Base-by-base conservation (phyloP, 1,140 invertebrate species). In the Drosophila teissieri region DNA sequence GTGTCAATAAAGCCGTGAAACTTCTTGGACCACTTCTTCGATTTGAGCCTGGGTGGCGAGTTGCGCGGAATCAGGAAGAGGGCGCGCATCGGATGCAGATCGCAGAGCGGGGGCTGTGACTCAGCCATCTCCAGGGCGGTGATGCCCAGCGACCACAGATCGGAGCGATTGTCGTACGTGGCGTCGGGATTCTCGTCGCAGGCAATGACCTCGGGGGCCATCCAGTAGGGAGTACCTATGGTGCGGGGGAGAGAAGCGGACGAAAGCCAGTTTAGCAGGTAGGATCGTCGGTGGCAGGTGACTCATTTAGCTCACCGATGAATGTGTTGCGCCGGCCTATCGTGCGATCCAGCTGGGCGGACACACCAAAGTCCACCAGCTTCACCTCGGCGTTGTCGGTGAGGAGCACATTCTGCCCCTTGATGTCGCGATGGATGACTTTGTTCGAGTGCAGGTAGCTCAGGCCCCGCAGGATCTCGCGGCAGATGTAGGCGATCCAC, bases 381-480 rank as follows among this genome's bases (percentile, higher is more conserved):
- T 99, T 99, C 36, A 99, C 98, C 95, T 99, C 98, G 53, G 98
- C 98, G 94, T 99, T 99, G 92, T 99, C 99, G 72, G 99, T 99
- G 19, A 99, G 94, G 31, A 99, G 94, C 54, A 99, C 99, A 94
- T 99, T 99, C 93, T 99, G 99, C 44, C 99, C 99, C 93, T 99
- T 99, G 81, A 99, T 99, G 93, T 99, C 99, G 92, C 99, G 95
- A 93, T 99, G 99, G 90, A 99, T 99, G 49, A 99, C 98, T 95
- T 99, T 99, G 93, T 99, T 99, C 80, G 96, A 96, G 93, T 99
- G 99, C 76, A 99, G 95, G 94, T 99, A 99, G 92, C 97, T 97
- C 42, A 99, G 94, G 82, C 98, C 99, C 92, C 98, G 95, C 53
- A 99, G 94, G 77, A 99, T 99, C 94, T 99, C 99, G 73, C 98